These are phyloP conservation scores for Neotoma lepida DNA, from an alignment of 2,113 vertebrate species.

Conservation along the genomic window DNA sequence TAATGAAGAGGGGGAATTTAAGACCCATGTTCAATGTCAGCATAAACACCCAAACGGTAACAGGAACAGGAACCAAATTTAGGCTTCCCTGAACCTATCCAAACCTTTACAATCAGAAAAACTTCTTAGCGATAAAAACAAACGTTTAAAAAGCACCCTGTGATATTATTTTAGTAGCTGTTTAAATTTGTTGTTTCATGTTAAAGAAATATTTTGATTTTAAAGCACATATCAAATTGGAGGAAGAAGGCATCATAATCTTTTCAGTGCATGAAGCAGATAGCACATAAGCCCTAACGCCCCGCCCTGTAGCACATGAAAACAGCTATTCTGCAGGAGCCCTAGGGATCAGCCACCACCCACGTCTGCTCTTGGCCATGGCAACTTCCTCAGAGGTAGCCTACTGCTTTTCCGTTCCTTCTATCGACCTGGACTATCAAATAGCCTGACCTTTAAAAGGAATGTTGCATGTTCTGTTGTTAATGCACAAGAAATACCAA, in stretches of 20 bases:
- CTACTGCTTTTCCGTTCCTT: background rate
- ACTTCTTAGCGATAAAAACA: background rate
- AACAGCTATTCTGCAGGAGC: background rate
- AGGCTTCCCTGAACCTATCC: background rate
- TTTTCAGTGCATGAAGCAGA: background rate
- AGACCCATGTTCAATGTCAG: background rate
- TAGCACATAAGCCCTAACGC: background rate
- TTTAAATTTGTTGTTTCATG: background rate
- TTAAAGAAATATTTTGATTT: constrained; percentile 25
- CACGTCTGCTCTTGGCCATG: background rate
- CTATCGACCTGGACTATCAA: background rate
- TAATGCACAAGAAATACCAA: constrained; percentile 51
- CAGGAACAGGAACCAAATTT: background rate
- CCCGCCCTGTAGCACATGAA: rapidly evolving
- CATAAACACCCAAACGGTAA: background rate
- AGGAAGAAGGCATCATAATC: background rate
- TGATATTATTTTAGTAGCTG: constrained; percentile 11
- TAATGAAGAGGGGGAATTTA: background rate
- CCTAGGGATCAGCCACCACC: background rate
- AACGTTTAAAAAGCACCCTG: background rate
- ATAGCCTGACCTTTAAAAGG: constrained; percentile 20
- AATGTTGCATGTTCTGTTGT: background rate
- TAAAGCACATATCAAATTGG: background rate
- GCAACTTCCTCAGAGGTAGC: background rate
- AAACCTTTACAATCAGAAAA: constrained; percentile 37